Base-by-base conservation (phyloP, 2,888 invertebrate species). In the Amblyjoppa fuscipennis region DNA sequence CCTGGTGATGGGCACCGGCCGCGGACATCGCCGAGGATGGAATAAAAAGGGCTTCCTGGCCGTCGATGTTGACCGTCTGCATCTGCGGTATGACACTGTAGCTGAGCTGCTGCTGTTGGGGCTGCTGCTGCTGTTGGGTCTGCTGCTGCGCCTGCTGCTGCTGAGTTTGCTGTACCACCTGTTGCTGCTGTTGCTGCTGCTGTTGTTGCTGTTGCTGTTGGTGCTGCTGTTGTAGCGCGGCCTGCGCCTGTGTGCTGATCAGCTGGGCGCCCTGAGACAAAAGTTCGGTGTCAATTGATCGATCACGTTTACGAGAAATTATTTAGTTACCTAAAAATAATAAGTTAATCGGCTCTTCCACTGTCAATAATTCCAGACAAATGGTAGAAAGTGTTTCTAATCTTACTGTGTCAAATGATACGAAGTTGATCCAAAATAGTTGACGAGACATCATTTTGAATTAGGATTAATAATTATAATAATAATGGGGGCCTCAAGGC, bases 21-120 rank as follows among this genome's bases (percentile, higher is more conserved):
- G 92, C 91, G 1, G 93, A 96, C 88, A 96, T 96, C 34, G 96
- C 96, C 87, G 97, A 96, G 25, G 98, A 97, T 3, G 98, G 98
- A 91, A 98, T 98, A 92, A 98, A 98, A 31, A 98, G 95, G 0
- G 98, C 98, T 92, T 99, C 98, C 93, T 98, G 98, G 0, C 98
- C 98, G 93, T 99, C 98, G 28, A 98, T 97, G 28, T 98, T 98
- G 79, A 99, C 97, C 0, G 98, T 97, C 94, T 98, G 98, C 96
- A 98, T 97, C 53, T 97, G 97, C 75, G 96, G 97, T 91, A 97
- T 96, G 11, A 96, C 96, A 85, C 91, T 94, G 81, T 93, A 94
- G 69, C 93, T 93, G 38, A 93, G 91, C 87, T 96, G 96, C 34
- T 96, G 96, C 83, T 95, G 95, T 69, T 94, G 95, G 70, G 95